A percentile compares a stretch with the other conserved stretches of the same genome.
Conservation (phyloP, 2,888 invertebrate species). For the Darwinula stevensoni region DNA sequence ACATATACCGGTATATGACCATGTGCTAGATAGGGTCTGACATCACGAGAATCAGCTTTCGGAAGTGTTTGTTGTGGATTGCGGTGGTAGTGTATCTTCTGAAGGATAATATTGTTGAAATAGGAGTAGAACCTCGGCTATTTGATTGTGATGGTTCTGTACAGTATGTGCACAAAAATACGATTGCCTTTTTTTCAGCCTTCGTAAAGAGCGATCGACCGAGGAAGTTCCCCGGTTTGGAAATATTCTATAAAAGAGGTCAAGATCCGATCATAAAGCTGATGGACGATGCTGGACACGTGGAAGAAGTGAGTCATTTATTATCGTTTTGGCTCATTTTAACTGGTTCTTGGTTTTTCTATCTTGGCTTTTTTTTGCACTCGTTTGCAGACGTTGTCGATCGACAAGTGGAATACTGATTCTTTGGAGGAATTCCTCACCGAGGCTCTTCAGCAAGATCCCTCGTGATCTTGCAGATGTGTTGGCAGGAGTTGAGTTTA, state of each 20-base stretch:
- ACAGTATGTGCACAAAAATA: too few relatives aligned
- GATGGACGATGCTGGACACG: constrained; percentile 47
- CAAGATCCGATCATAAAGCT: constrained; percentile 79
- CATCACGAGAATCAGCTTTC: too few relatives aligned
- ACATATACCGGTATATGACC: too few relatives aligned
- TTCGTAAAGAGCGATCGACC: constrained; percentile 83
- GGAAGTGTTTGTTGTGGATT: too few relatives aligned
- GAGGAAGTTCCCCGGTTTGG: constrained; percentile 60
- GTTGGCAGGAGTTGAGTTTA: too few relatives aligned
- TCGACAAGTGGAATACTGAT: constrained; percentile 96
- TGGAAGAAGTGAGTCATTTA: constrained; percentile 27
- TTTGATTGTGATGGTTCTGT: too few relatives aligned
- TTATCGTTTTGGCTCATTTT: constrained; percentile 5
- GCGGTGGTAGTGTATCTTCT: too few relatives aligned
- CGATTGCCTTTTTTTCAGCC: too few relatives aligned
- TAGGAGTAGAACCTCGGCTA: too few relatives aligned
- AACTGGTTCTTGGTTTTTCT: background rate
- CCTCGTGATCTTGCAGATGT: too few relatives aligned
- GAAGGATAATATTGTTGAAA: too few relatives aligned
- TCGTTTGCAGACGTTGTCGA: constrained; percentile 36
- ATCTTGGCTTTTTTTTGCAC: background rate
- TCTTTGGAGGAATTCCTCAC: constrained; percentile 84
- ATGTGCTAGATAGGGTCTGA: too few relatives aligned
- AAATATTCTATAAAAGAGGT: constrained; percentile 72
- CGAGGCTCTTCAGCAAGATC: constrained; percentile 31